Base-by-base conservation (phyloP, 2,797 vertebrate genomes). In the Micromesistius poutassou region DNA sequence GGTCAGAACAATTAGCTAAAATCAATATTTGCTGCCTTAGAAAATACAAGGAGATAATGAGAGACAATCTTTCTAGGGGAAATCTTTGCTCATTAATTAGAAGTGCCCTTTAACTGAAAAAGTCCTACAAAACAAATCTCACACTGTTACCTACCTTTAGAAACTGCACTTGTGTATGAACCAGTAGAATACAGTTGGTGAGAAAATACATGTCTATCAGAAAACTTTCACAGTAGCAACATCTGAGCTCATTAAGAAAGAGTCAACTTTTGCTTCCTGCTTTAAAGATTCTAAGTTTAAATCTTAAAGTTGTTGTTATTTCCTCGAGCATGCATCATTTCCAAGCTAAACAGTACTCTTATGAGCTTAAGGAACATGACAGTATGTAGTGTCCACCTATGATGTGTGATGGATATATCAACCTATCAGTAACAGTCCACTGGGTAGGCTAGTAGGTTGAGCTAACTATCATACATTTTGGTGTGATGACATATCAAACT, bases 91-190 rank as follows among this genome's bases (percentile, higher is more conserved):
- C 62, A 68, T 30, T 68, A 68, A 68, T 68, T 68, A 28, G 28
- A n/a, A 68, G 62, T 62, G 55, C 22, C 55, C 55, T 62, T 68
- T 68, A 68, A 30, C 62, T 68, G 62, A 68, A 28, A 68, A 28
- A 68, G 1, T n/a, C 62, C 62, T 10, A 10, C 62, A 68, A 68
- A 62, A 28, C 28, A 28, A 28, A 9, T 68, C 9, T n/a, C 25
- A 28, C 62, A 6, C 62, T 68, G 62, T 68, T 68, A 68, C 25
- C 62, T 68, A 28, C 25, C 25, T 28, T 10, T 28, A 68, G 10
- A 68, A 62, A n/a, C 62, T 7, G 62, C 25, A 28, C 25, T 62
- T 68, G 62, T 68, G 25, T 68, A 68, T 68, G 62, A 28, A 25
- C 55, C 55, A 28, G n/a, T 10, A 12, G 25, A 28, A 68, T 5